Percentiles rank a stretch among this genome's conserved stretches.
Evolutionary conservation across 2,797 vertebrate genomes (phyloP).

Genomic region (Hydrocynus forskahlii): DNA sequence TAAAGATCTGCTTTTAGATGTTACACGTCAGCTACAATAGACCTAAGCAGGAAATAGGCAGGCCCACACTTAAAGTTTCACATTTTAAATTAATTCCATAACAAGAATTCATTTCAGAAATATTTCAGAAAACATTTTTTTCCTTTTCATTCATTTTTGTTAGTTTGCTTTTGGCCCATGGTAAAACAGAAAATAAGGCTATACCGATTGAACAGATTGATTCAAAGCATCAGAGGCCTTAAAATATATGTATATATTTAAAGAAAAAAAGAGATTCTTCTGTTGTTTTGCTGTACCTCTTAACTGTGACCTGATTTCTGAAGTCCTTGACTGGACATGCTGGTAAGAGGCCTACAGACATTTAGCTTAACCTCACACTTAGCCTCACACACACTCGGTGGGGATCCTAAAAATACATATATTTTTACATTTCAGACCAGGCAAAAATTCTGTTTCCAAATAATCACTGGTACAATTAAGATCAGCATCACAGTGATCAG

Average conservation of each 20-base stretch:
- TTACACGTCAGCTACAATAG: background rate
- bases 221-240: background rate
- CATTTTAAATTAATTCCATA: background rate
- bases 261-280: background rate
- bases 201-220: background rate
- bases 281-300: background rate
- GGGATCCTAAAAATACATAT: background rate
- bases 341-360: background rate
- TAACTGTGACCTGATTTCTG: constrained; percentile 1
- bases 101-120: background rate
- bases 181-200: background rate
- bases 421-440: background rate
- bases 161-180: background rate
- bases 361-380: constrained; percentile 7
- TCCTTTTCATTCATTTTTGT: background rate
- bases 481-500: background rate
- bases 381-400: background rate
- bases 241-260: background rate
- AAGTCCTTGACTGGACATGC: constrained; percentile 1
- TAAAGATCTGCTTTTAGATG: background rate
- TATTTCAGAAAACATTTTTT: background rate
- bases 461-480: background rate
- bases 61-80: background rate
- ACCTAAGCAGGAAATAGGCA: constrained; percentile 26
- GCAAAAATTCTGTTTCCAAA: background rate